phyloP scores from a whole-genome alignment of 2,113 vertebrate genomes.

The Peromyscus maniculatus region DNA sequence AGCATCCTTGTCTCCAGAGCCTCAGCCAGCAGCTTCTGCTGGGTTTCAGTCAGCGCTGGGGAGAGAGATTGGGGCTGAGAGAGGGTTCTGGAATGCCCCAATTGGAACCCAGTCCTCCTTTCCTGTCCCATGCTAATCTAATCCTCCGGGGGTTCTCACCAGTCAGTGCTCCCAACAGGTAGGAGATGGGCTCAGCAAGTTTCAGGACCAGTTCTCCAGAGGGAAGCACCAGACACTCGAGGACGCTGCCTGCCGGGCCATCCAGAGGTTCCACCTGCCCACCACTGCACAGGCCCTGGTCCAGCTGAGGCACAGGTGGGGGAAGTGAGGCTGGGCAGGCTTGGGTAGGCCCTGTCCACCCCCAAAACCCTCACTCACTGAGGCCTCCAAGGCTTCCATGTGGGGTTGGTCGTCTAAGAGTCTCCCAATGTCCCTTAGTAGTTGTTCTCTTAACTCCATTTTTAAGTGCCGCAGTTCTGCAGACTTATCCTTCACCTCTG shows the following conservation, averaged over 20 bases:
- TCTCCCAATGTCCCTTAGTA: background rate
- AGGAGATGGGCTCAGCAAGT: background rate
- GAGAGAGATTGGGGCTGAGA: background rate
- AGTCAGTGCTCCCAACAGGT: conserved; percentile 58
- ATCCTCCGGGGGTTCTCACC: conserved; percentile 39
- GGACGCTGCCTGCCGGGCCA: accelerated
- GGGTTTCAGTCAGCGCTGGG: conserved; percentile 69
- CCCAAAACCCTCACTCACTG: background rate
- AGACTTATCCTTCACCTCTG: background rate
- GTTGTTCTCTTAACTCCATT: background rate
- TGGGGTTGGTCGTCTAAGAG: background rate
- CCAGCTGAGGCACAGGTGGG: conserved; percentile 38
- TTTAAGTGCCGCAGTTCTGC: background rate
- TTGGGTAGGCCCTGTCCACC: too few relatives aligned
- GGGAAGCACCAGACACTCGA: background rate
- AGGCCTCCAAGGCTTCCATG: conserved; percentile 51
- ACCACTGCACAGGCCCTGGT: background rate
- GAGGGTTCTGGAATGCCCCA: background rate
- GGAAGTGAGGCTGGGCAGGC: background rate
- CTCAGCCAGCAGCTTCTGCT: background rate
- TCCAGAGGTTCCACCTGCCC: background rate
- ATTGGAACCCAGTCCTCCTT: background rate
- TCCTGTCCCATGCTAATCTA: background rate
- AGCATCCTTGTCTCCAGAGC: background rate
- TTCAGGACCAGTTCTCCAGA: accelerated